phyloP scores from a whole-genome alignment of 2,888 invertebrate species.

The Thymelicus lineola region DNA sequence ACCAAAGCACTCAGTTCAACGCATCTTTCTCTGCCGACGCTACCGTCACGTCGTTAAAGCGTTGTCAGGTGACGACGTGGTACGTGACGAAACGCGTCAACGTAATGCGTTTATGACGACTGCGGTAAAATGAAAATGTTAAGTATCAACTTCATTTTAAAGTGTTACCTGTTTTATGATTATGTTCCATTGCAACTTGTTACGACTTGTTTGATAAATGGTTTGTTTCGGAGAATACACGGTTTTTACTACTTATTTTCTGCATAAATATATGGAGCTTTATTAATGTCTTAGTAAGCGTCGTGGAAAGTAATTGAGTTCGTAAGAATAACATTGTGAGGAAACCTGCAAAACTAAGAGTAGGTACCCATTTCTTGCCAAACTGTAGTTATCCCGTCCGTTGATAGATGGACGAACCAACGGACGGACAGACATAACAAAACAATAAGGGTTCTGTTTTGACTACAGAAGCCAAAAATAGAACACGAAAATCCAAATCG shows the following conservation, averaged over 20 bases:
- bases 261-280: neutral
- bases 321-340: too few species aligned
- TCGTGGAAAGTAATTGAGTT: too few species aligned
- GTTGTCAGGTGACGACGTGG: conserved; percentile 32
- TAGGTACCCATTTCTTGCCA: too few species aligned
- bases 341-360: too few species aligned
- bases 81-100: conserved; percentile 32
- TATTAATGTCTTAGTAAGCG: too few species aligned
- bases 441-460: too few species aligned
- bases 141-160: conserved; percentile 18
- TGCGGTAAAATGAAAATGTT: conserved; percentile 34
- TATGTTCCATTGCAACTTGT: conserved; percentile 7
- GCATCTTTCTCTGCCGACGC: conserved; percentile 10
- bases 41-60: conserved; percentile 19
- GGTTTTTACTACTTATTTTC: neutral
- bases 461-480: too few species aligned
- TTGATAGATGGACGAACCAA: too few species aligned
- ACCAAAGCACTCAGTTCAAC: neutral
- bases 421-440: too few species aligned
- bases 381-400: too few species aligned
- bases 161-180: conserved; percentile 9
- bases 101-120: conserved; percentile 30
- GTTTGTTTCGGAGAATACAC: conserved; percentile 5
- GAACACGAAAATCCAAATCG: too few species aligned
- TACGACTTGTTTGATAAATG: neutral